A percentile compares a stretch with the other conserved stretches of the same genome.
These are phyloP conservation scores for Isurus oxyrinchus DNA, from an alignment of 2,113 vertebrate genomes.

Conservation along the genomic window DNA sequence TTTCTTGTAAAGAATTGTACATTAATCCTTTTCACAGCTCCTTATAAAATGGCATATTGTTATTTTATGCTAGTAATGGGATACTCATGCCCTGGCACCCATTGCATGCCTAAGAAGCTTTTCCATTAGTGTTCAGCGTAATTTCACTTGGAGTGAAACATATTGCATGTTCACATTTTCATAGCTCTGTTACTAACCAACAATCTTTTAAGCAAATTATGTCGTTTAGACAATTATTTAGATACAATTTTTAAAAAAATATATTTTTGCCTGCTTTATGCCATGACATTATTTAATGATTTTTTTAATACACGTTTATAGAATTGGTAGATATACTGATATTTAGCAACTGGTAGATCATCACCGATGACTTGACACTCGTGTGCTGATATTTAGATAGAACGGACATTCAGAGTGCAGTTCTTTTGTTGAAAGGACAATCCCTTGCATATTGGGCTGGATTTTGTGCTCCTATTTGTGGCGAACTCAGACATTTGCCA, in stretches of 20 bases:
- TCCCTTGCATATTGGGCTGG: neutral
- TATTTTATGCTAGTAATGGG: slow-evolving; percentile 59
- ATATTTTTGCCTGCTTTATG: neutral
- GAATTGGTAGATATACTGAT: neutral
- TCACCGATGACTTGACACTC: neutral
- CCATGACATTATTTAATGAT: neutral
- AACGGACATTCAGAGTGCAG: too few species aligned
- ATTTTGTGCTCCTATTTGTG: too few species aligned
- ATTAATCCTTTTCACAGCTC: slow-evolving; percentile 80
- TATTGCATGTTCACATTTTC: neutral
- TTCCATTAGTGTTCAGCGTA: slow-evolving; percentile 46
- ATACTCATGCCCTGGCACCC: slow-evolving; percentile 34
- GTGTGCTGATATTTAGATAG: too few species aligned
- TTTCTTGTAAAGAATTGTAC: slow-evolving; percentile 78
- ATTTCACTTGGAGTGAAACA: slow-evolving; percentile 44
- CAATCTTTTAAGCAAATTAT: neutral
- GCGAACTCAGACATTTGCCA: too few species aligned
- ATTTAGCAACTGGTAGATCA: neutral
- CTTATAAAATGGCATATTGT: slow-evolving; percentile 71
- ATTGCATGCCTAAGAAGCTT: neutral
- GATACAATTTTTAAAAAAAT: neutral
- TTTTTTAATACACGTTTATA: neutral
- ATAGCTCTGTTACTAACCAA: neutral
- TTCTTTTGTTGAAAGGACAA: neutral
- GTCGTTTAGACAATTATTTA: neutral